Conservation (phyloP, 2,113 vertebrate species). For the Oreotrochilus melanogaster region DNA sequence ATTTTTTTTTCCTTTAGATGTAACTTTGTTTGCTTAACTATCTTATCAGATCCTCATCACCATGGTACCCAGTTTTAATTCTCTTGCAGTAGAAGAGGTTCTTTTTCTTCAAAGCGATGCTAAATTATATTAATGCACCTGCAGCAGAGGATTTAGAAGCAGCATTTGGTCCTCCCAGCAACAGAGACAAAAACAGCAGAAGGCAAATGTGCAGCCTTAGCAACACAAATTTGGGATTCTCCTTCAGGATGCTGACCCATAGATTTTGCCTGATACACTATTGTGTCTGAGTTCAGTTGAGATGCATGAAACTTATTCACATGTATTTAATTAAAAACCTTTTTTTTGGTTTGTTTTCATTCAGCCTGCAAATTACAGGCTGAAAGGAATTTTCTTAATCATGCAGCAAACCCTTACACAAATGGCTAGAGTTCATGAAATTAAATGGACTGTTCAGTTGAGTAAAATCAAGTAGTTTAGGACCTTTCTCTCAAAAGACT, state of each 20-base stretch:
- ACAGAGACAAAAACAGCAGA: slow-evolving; percentile 46
- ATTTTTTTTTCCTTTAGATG: not conserved
- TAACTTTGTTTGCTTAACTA: not conserved
- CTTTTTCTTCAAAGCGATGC: slow-evolving; percentile 42
- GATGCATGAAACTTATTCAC: not conserved
- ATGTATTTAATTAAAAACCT: not conserved
- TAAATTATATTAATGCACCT: slow-evolving; percentile 55
- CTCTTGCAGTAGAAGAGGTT: not conserved
- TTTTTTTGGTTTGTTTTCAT: not conserved
- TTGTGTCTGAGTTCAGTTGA: not conserved
- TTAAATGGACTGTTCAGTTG: not conserved
- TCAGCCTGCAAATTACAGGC: not conserved
- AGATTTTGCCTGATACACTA: not conserved
- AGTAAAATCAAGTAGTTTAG: not conserved
- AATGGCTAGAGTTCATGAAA: not conserved
- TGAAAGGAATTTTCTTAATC: not conserved
- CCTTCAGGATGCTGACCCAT: slow-evolving; percentile 7
- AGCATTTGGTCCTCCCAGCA: slow-evolving; percentile 54
- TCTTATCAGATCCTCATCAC: slow-evolving; percentile 21
- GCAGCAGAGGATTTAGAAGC: slow-evolving; percentile 52
- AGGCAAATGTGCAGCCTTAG: slow-evolving; percentile 55
- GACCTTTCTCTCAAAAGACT: not conserved
- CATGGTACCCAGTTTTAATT: not conserved
- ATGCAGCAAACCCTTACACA: not conserved
- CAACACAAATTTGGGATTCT: slow-evolving; percentile 41